A percentile compares a stretch with the other conserved stretches of the same genome.
Evolutionary conservation across 2,113 vertebrate genomes (phyloP).

Genomic region (Dendropsophus ebraccatus): DNA sequence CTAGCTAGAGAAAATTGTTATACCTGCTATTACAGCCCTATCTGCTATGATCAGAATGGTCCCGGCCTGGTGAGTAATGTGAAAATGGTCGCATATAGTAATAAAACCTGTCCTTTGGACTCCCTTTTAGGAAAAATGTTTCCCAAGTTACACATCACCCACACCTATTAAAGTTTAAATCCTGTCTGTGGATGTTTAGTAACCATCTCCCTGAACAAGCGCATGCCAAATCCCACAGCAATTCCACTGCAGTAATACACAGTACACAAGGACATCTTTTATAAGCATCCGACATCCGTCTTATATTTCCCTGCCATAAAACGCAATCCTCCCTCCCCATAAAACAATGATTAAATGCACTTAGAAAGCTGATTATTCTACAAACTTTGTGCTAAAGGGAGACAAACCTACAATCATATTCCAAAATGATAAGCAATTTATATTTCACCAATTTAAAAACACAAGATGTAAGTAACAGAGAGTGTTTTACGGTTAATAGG

Average conservation of each 20-base stretch:
- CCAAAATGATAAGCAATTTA: conserved; percentile 3
- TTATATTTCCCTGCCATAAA: conserved; percentile 30
- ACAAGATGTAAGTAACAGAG: neutral
- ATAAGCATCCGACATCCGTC: conserved; percentile 29
- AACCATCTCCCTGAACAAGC: conserved; percentile 49
- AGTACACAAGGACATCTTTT: conserved; percentile 56
- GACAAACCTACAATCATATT: conserved; percentile 9
- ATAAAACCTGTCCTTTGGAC: conserved; percentile 58
- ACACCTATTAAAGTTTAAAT: conserved; percentile 55
- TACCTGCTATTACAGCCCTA: conserved; percentile 52
- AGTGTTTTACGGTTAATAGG: conserved; percentile 55
- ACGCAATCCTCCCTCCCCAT: conserved; percentile 36
- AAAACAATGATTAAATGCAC: conserved; percentile 49
- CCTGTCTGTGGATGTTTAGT: conserved; percentile 51
- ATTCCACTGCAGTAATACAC: conserved; percentile 53
- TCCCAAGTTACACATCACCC: conserved; percentile 55
- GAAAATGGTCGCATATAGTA: conserved; percentile 34
- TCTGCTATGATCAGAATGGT: conserved; percentile 46
- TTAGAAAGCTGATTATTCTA: conserved; percentile 33
- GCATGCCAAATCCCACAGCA: conserved; percentile 53
- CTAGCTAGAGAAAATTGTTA: conserved; percentile 58
- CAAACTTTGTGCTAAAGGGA: conserved; percentile 28
- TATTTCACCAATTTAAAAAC: conserved; percentile 17
- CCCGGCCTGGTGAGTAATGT: conserved; percentile 54
- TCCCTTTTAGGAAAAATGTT: conserved; percentile 51